Conservation (phyloP, 2,888 invertebrate species). For the Idaea biselata region DNA sequence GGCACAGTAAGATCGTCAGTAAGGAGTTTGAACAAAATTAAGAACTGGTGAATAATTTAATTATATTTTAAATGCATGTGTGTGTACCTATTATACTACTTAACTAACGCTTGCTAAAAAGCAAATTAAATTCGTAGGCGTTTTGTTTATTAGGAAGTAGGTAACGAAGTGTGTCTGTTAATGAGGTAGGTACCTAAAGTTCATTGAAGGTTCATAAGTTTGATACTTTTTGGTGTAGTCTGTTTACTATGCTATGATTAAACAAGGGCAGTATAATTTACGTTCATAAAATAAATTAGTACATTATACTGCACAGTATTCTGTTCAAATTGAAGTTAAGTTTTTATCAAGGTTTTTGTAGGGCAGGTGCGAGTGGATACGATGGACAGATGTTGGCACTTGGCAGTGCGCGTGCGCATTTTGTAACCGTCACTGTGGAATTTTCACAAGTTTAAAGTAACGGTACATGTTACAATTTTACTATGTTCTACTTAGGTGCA, state of each 20-base stretch:
- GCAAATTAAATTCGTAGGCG: background rate
- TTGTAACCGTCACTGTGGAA: slow-evolving; percentile 37
- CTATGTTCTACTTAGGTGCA: background rate
- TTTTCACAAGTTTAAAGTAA: slow-evolving; percentile 2
- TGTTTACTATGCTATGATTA: slow-evolving; percentile 7
- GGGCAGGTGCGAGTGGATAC: slow-evolving; percentile 42
- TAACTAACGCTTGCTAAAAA: background rate
- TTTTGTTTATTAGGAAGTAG: background rate
- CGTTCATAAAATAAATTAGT: slow-evolving; percentile 18
- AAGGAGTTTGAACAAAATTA: too few relatives aligned
- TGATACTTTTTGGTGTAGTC: slow-evolving; percentile 11
- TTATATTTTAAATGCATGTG: too few relatives aligned
- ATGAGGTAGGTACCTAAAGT: background rate
- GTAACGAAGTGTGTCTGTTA: background rate
- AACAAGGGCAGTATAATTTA: slow-evolving; percentile 40
- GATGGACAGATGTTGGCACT: slow-evolving; percentile 46
- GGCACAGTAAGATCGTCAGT: too few relatives aligned
- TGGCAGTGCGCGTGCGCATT: background rate
- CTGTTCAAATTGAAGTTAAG: slow-evolving; percentile 17
- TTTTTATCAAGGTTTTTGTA: slow-evolving; percentile 16
- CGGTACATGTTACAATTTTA: slow-evolving; percentile 12
- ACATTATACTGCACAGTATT: slow-evolving; percentile 13
- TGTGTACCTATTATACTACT: too few relatives aligned
- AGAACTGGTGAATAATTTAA: too few relatives aligned
- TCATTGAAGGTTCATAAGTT: slow-evolving; percentile 6